Evolutionary conservation across 2,113 vertebrate genomes (phyloP).

Genomic region (Ancistrus triradiatus): DNA sequence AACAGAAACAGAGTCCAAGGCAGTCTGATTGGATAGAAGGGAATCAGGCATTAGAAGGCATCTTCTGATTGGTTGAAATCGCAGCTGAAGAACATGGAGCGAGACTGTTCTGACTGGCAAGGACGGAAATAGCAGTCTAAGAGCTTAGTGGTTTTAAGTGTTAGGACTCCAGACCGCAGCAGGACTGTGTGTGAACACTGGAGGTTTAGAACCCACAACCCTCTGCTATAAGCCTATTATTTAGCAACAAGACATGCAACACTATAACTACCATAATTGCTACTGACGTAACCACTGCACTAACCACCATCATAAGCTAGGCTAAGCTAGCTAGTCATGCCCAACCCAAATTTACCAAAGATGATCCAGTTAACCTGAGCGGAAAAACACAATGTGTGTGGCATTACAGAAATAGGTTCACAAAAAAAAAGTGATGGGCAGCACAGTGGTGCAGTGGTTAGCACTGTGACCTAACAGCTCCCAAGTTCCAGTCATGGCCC

Average conservation of each 20-base stretch:
- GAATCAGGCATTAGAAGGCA: too few species aligned
- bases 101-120: neutral
- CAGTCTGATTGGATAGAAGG: too few species aligned
- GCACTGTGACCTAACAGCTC: too few species aligned
- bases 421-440: too few species aligned
- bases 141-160: neutral
- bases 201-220: conserved; percentile 14
- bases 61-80: neutral
- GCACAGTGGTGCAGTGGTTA: too few species aligned
- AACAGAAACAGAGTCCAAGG: too few species aligned
- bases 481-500: too few species aligned
- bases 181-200: neutral
- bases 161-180: neutral
- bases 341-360: neutral
- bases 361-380: neutral
- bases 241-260: conserved; percentile 2
- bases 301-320: neutral
- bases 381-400: too few species aligned
- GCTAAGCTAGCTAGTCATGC: neutral
- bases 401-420: too few species aligned
- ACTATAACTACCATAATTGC: neutral
- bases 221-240: neutral
- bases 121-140: neutral
- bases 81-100: neutral
- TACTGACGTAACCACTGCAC: neutral